Evolutionary conservation across 2,797 vertebrate genomes (phyloP).

Genomic region (Nannoperca australis): DNA sequence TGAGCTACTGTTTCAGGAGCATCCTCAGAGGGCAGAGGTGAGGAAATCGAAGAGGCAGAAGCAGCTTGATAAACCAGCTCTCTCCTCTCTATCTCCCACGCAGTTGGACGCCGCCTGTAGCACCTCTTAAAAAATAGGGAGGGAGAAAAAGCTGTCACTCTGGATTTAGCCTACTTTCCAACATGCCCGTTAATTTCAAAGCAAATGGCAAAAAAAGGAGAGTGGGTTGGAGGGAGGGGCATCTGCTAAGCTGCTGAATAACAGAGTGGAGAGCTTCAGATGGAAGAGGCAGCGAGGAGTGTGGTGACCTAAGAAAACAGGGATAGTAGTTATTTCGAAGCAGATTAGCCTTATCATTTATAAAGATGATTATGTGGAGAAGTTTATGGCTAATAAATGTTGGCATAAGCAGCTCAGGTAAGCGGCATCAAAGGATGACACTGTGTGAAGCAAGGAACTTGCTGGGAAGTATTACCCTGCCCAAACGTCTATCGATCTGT

Average conservation of each 20-base stretch:
- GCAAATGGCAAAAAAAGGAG: constrained; percentile 77
- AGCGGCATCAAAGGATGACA: constrained; percentile 1
- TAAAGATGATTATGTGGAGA: constrained; percentile 28
- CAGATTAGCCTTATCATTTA: constrained; percentile 57
- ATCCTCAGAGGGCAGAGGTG: constrained; percentile 58
- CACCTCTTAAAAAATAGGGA: constrained; percentile 75
- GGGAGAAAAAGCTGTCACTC: constrained; percentile 78
- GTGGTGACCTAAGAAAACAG: constrained; percentile 55
- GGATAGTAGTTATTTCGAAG: constrained; percentile 53
- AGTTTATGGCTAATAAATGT: constrained; percentile 18
- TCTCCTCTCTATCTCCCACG: constrained; percentile 58
- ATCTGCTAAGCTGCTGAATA: constrained; percentile 70
- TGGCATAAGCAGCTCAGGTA: constrained; percentile 20
- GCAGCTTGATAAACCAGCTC: constrained; percentile 61
- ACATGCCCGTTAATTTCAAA: constrained; percentile 85
- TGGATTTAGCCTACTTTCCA: constrained; percentile 86
- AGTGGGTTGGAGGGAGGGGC: constrained; percentile 60
- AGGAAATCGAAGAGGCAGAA: constrained; percentile 49
- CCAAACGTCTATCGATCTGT: constrained; percentile 53
- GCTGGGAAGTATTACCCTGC: constrained; percentile 20
- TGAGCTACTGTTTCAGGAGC: constrained; percentile 40
- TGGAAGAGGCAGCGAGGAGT: constrained; percentile 29
- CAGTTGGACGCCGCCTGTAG: constrained; percentile 71
- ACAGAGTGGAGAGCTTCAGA: constrained; percentile 60
- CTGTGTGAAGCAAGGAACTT: constrained; percentile 7